Conservation (phyloP, 2,113 vertebrate genomes). For the Neodon shergylaensis region DNA sequence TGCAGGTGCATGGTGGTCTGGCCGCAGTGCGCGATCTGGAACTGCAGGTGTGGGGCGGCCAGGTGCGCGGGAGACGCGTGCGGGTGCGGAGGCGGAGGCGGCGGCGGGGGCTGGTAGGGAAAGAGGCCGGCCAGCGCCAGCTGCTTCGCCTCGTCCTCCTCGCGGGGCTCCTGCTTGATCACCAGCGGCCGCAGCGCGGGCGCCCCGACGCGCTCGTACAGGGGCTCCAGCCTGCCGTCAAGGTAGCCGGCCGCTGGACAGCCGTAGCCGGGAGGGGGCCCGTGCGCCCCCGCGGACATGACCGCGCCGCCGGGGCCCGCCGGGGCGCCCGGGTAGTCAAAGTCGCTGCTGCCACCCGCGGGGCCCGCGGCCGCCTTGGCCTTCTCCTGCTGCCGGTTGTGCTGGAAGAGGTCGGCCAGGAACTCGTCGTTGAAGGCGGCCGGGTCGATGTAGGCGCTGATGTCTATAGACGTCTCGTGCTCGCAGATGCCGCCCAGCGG, state of each 20-base stretch:
- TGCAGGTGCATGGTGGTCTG: slow-evolving; percentile 98
- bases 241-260: slow-evolving; percentile 90
- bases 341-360: slow-evolving; percentile 85
- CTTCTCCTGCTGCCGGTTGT: slow-evolving; percentile 93
- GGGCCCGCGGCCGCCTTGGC: slow-evolving; percentile 87
- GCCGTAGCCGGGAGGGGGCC: slow-evolving; percentile 86
- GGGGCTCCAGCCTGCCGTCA: slow-evolving; percentile 92
- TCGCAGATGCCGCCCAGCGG: slow-evolving; percentile 95
- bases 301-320: slow-evolving; percentile 77
- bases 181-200: slow-evolving; percentile 92
- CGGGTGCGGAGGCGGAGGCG: slow-evolving; percentile 91
- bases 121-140: slow-evolving; percentile 88
- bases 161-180: slow-evolving; percentile 97
- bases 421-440: slow-evolving; percentile 99
- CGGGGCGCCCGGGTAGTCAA: slow-evolving; percentile 85
- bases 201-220: slow-evolving; percentile 90
- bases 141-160: slow-evolving; percentile 91
- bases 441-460: slow-evolving; percentile 98
- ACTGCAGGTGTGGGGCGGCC: slow-evolving; percentile 94
- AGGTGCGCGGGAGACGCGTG: slow-evolving; percentile 92
- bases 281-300: slow-evolving; percentile 84
- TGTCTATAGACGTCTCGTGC: slow-evolving; percentile 98
- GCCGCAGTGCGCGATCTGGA: slow-evolving; percentile 97
- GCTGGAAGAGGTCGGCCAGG: slow-evolving; percentile 97
- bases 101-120: slow-evolving; percentile 87